Percentiles rank a stretch among this genome's conserved stretches.
These are phyloP conservation scores for Anastrepha ludens DNA, from an alignment of 1,140 invertebrate species.

Conservation along the genomic window DNA sequence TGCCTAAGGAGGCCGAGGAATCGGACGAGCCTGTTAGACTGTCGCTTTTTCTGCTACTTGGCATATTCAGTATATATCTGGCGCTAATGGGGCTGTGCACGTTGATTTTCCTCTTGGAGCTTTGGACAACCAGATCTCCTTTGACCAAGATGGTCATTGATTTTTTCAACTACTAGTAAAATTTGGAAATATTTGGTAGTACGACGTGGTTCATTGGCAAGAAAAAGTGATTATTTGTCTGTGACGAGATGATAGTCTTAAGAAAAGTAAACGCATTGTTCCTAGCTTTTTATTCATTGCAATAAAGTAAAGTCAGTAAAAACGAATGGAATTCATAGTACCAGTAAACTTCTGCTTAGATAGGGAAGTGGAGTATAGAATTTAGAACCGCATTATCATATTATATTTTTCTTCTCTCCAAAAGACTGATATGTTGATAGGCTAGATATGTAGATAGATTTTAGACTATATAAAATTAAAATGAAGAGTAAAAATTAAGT, in stretches of 20 bases:
- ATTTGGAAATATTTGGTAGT: background rate
- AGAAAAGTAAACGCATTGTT: background rate
- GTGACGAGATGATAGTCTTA: background rate
- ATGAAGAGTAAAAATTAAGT: too few relatives aligned
- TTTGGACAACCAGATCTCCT: slow-evolving; percentile 21
- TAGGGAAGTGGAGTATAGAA: too few relatives aligned
- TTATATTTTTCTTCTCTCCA: too few relatives aligned
- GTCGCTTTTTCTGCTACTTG: slow-evolving; percentile 60
- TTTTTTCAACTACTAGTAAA: slow-evolving; percentile 52
- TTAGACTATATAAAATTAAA: too few relatives aligned
- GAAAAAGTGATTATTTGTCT: background rate
- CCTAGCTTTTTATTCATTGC: background rate
- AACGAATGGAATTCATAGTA: too few relatives aligned
- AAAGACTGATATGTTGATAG: too few relatives aligned
- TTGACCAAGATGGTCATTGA: slow-evolving; percentile 17
- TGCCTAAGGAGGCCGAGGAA: background rate
- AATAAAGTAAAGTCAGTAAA: too few relatives aligned
- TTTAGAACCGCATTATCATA: too few relatives aligned
- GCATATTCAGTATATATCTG: slow-evolving; percentile 60
- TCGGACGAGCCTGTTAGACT: slow-evolving; percentile 60
- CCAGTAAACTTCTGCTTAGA: too few relatives aligned
- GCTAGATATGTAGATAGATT: too few relatives aligned
- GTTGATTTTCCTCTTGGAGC: slow-evolving; percentile 63
- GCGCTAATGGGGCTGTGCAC: slow-evolving; percentile 60
- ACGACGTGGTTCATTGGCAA: background rate